Percentiles rank a stretch among this genome's conserved stretches.
Evolutionary conservation across 2,888 invertebrate species (phyloP).

Genomic region (Spicauda simplicius): DNA sequence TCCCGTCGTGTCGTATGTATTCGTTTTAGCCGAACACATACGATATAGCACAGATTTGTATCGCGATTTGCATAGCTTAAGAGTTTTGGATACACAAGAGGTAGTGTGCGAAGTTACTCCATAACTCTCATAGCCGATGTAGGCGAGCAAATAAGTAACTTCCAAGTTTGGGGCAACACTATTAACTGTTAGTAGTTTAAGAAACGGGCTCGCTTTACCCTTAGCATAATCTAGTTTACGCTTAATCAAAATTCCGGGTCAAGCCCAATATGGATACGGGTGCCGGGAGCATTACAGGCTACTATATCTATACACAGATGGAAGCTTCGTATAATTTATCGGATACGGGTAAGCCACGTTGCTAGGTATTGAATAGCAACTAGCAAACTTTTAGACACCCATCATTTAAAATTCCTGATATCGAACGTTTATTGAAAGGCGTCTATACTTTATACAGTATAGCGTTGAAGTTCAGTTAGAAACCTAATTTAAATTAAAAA

Average conservation of each 20-base stretch:
- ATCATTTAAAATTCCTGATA: no score
- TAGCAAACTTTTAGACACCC: no score
- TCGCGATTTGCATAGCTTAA: slow-evolving; percentile 65
- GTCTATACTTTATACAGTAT: no score
- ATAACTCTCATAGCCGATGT: slow-evolving; percentile 70
- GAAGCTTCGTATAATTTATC: not conserved
- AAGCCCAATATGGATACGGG: slow-evolving; percentile 64
- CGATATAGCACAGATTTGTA: slow-evolving; percentile 56
- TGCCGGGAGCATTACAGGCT: slow-evolving; percentile 43
- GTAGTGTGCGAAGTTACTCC: slow-evolving; percentile 57
- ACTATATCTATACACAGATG: not conserved
- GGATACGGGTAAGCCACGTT: no score
- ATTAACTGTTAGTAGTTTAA: slow-evolving; percentile 77
- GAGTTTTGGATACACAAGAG: slow-evolving; percentile 57
- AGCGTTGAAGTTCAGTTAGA: no score
- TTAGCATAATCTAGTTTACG: slow-evolving; percentile 74
- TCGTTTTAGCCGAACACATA: not conserved
- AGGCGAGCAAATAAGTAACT: slow-evolving; percentile 72
- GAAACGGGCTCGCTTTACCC: slow-evolving; percentile 74
- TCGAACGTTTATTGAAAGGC: no score
- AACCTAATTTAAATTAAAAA: no score
- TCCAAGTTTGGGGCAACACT: slow-evolving; percentile 70
- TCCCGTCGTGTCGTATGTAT: no score
- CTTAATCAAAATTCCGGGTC: slow-evolving; percentile 80
- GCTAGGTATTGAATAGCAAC: not conserved